Base-by-base conservation (phyloP, 2,797 vertebrate genomes). In the Mormyrus proboscirostris region DNA sequence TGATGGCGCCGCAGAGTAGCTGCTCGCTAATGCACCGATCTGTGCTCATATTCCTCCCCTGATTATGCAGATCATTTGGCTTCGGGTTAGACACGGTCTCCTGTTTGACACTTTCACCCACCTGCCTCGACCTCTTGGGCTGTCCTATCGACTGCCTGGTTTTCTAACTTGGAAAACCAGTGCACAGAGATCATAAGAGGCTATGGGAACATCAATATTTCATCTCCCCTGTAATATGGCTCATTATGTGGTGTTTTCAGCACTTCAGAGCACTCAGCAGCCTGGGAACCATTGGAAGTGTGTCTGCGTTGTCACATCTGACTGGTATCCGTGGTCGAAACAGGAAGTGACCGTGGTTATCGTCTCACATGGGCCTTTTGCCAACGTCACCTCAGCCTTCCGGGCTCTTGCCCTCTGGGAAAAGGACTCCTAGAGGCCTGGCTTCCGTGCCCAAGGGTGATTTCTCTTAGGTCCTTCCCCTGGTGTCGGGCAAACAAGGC, bases 141-240 rank as follows among this genome's bases (percentile, higher is more conserved):
- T 89, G 55, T 89, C 90, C 90, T 91, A 91, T 93, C 91, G 90
- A 92, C 91, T 92, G 90, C 88, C 90, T 91, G 90, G 76, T 93
- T 92, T 93, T 92, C 90, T 91, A 89, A 92, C 92, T 92, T 90
- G 90, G 91, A 92, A 92, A 92, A 89, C 90, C 91, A 91, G 90
- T 90, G 90, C 92, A 90, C 90, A 89, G 44, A 88, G 89, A 92
- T 92, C 92, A 92, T 89, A 73, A 22, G 88, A 89, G 82, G 73
- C 82, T 88, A 90, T 57, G 62, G 87, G 49, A 90, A 91, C 92
- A 93, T 93, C 92, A 92, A 92, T 93, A 92, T 91, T 93, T 92
- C 88, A 93, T 92, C 87, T 73, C 84, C 44, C 90, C 88, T 88
- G 38, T 90, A 87, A 92, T 89, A 85, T 90, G 86, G 57, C 73